Conservation (phyloP, 2,113 vertebrate species). For the Oxyura jamaicensis region DNA sequence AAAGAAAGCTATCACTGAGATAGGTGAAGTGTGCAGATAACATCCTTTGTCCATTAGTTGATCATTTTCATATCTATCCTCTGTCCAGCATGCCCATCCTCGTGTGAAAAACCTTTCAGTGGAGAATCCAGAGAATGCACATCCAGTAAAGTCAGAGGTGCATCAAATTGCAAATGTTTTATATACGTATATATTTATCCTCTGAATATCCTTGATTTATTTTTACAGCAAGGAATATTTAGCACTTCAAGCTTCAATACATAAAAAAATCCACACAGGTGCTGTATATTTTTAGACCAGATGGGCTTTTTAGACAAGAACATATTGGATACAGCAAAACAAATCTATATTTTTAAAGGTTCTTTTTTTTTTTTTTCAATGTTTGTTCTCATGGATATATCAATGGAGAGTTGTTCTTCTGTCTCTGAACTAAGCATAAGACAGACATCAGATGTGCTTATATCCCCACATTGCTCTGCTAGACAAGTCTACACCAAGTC, state of each 20-base stretch:
- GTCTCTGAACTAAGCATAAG: neutral
- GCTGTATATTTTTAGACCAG: neutral
- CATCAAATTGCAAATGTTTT: neutral
- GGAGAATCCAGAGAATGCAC: neutral
- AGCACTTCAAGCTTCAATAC: neutral
- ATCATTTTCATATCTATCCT: neutral
- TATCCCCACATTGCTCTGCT: neutral
- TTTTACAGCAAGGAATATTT: slow-evolving; percentile 20
- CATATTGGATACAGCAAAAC: slow-evolving; percentile 23
- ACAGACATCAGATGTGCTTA: neutral
- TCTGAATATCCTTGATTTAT: neutral
- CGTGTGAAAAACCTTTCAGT: neutral
- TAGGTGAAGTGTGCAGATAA: neutral
- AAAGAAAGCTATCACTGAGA: neutral
- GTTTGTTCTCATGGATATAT: neutral
- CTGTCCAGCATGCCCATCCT: neutral
- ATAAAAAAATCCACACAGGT: slow-evolving; percentile 1
- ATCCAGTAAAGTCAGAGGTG: neutral
- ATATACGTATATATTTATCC: neutral
- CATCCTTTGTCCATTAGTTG: neutral
- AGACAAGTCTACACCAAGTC: neutral
- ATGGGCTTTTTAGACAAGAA: slow-evolving; percentile 13
- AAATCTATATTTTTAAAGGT: neutral
- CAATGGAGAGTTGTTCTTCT: neutral
- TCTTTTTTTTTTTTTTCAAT: neutral